Evolutionary conservation across 2,113 vertebrate species (phyloP).

Genomic region (Caretta caretta): DNA sequence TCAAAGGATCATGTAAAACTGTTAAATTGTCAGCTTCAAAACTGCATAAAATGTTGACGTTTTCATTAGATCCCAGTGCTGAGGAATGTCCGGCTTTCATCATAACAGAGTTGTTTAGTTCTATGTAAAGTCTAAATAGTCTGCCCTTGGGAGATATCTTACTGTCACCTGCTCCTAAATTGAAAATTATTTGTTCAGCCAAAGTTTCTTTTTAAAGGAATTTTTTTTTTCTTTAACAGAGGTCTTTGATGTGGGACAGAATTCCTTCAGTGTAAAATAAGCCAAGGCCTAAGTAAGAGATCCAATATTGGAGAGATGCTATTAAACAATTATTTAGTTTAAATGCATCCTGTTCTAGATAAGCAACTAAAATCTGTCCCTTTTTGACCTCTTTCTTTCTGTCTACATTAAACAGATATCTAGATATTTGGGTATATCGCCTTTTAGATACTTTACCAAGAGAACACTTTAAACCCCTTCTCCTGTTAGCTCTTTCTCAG

Average conservation of each 20-base stretch:
- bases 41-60: constrained; percentile 67
- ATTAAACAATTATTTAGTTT: constrained; percentile 73
- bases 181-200: constrained; percentile 79
- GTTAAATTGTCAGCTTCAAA: constrained; percentile 69
- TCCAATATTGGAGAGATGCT: constrained; percentile 75
- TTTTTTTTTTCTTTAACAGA: constrained; percentile 48
- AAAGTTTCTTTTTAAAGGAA: constrained; percentile 75
- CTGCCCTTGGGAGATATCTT: constrained; percentile 72
- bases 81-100: constrained; percentile 79
- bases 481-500: not conserved
- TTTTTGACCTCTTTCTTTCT: constrained; percentile 31
- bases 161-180: constrained; percentile 78
- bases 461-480: constrained; percentile 41
- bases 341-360: constrained; percentile 61
- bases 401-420: constrained; percentile 45
- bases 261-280: constrained; percentile 82
- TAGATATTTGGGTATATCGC: constrained; percentile 45
- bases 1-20: constrained; percentile 78
- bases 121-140: constrained; percentile 66
- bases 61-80: constrained; percentile 72
- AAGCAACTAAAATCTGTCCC: constrained; percentile 38
- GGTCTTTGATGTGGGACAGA: constrained; percentile 80
- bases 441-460: constrained; percentile 4
- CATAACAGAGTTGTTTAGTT: constrained; percentile 73
- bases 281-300: constrained; percentile 73